Evolutionary conservation across 1,140 invertebrate genomes (phyloP), one percentile per base, ranked within the genome.

Genomic region (Drosophila bifasciata): DNA sequence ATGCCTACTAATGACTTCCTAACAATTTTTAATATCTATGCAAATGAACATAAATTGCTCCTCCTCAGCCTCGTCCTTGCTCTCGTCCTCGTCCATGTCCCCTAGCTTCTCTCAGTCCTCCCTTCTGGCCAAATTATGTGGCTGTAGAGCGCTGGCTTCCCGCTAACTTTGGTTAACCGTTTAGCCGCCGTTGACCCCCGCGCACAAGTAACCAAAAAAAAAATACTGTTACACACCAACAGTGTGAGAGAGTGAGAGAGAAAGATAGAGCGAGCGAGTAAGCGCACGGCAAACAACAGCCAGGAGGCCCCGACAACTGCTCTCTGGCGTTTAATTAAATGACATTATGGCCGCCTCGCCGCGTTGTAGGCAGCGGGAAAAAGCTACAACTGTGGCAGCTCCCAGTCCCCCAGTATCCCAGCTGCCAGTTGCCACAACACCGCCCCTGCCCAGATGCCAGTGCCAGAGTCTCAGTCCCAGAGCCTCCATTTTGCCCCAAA

Each of bases 21-120:
- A 86, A 86, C 83, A 86, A 86, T 88, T 88, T 88, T 88, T 88
- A 88, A 88, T 88, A 88, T 88, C 83, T 88, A 88, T 88, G 83
- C 83, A 88, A 88, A 88, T 88, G 83, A 88, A 88, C 83, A 81
- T 88, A 88, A 88, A 88, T 88, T 88, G 83, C 78, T 21, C 19
- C 19, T 1, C 19, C 4, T 21, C 19, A 2, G 3, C 19, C 19
- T 78, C 58, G 83, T 74, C 77, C 79, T 70, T 61, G 73, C 60
- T 43, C 59, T 55, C 21, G 15, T 21, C 21, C 16, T 52, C 15
- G 45, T 23, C 19, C 9, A n/a, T 17, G 25, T 15, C 23, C 9
- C 44, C 25, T 5, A 19, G 17, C 21, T 28, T 9, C 19, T 13
- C 16, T 19, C 11, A 7, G 9, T 32, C 11, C 21, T 40, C 6